Evolutionary conservation across 1,140 invertebrate genomes (phyloP), one percentile per base, ranked within the genome.

Genomic region (Cydia strobilella): DNA sequence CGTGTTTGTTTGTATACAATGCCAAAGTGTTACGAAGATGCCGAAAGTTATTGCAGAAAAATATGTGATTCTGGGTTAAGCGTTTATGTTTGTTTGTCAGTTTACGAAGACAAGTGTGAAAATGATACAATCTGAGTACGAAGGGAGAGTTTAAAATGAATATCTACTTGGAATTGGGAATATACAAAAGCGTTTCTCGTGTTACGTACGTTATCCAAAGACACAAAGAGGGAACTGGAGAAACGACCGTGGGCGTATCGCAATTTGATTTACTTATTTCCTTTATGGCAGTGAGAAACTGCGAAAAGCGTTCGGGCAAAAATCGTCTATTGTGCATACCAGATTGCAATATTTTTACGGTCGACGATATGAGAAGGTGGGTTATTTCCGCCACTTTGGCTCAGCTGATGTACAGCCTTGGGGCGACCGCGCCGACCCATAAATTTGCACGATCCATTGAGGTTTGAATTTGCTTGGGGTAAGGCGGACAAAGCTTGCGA

Each of bases 361-460:
- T 69, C 65, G 65, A 39, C 65, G 65, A 35, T 69, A 35, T 27
- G 65, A 69, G 65, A 42, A 42, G 65, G 27, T 39, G n/a, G 15
- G 65, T 35, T 69, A 39, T 35, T 39, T 69, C 65, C 65, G 65
- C 65, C 65, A 69, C 54, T 69, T 69, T 69, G 31, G 31, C 65
- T 39, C 27, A 39, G 65, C 65, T 69, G 65, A 69, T 42, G 35
- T 69, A 69, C 65, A 69, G 65, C 65, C 65, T 69, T 69, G 20
- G 31, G 65, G 65, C 65, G 65, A 69, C 35, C 65, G 65, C 18
- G 65, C n/a, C 65, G 77, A 72, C 72, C 69, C 77, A 82, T 80
- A 74, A 74, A 74, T 83, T 79, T 79, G 72, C 77, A 78, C 78
- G 77, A 82, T 74, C 77, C 77, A 83, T 80, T 82, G 77, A 80